These are phyloP conservation scores for Meandrusa payeni DNA, from an alignment of 2,888 invertebrate genomes.

Conservation along the genomic window DNA sequence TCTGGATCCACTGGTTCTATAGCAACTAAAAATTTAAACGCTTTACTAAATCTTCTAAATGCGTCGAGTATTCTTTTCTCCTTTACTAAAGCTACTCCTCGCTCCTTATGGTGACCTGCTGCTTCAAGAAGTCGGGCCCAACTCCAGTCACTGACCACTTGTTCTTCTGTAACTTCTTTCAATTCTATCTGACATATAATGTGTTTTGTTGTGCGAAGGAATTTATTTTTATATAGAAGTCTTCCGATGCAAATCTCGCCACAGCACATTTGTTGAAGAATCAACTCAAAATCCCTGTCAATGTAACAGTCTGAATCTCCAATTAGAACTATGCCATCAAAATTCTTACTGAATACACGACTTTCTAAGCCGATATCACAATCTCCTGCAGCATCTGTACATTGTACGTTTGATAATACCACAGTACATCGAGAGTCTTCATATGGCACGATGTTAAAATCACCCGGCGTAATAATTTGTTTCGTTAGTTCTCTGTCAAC, in stretches of 20 bases:
- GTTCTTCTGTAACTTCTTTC: constrained; percentile 61
- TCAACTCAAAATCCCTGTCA: constrained; percentile 77
- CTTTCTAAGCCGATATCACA: constrained; percentile 56
- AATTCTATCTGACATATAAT: constrained; percentile 67
- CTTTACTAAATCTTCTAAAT: constrained; percentile 86
- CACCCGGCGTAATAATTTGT: constrained; percentile 57
- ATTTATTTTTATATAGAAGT: constrained; percentile 52
- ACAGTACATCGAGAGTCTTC: constrained; percentile 70
- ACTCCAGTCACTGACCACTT: constrained; percentile 80
- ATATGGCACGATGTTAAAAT: constrained; percentile 61
- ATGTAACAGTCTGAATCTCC: constrained; percentile 71
- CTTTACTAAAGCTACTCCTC: constrained; percentile 84
- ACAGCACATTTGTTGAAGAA: constrained; percentile 75
- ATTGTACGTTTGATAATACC: constrained; percentile 49
- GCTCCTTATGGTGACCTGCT: constrained; percentile 76
- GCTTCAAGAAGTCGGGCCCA: constrained; percentile 73
- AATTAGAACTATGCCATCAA: constrained; percentile 69
- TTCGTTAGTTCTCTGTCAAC: constrained; percentile 63
- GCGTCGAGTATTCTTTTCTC: constrained; percentile 83
- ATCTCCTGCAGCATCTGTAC: constrained; percentile 43
- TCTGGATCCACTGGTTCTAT: constrained; percentile 81
- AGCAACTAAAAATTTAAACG: constrained; percentile 85
- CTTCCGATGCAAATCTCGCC: constrained; percentile 64
- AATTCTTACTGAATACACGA: constrained; percentile 52
- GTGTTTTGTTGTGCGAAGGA: constrained; percentile 47